Conservation (phyloP, 2,113 vertebrate species). For the Lamprotornis superbus region DNA sequence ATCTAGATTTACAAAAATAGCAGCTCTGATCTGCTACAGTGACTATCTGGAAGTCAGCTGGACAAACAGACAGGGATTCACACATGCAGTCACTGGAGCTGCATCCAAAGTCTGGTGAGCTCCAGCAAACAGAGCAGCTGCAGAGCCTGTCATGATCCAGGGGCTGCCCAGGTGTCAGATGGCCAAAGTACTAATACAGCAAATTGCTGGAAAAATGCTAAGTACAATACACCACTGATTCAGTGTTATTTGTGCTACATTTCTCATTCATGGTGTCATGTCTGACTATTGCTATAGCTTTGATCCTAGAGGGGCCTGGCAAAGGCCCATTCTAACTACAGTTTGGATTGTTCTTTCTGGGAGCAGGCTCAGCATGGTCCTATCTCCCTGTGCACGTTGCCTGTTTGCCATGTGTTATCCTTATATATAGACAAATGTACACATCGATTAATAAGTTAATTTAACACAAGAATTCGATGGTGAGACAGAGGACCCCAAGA, state of each 20-base stretch:
- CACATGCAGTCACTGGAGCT: neutral
- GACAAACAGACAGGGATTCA: neutral
- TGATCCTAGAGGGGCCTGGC: neutral
- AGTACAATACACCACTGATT: neutral
- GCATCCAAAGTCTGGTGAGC: neutral
- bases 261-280: slow-evolving; percentile 48
- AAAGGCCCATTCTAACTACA: neutral
- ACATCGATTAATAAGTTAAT: slow-evolving; percentile 38
- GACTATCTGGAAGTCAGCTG: neutral
- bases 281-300: neutral
- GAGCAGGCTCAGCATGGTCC: neutral
- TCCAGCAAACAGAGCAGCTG: neutral
- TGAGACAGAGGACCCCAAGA: slow-evolving; percentile 37
- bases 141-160: neutral
- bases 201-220: slow-evolving; percentile 11
- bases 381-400: neutral
- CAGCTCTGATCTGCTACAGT: neutral
- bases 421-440: neutral
- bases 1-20: neutral
- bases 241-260: neutral
- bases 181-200: neutral
- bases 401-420: slow-evolving; percentile 35
- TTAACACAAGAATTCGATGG: neutral
- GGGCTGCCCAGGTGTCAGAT: neutral
- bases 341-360: neutral